Evolutionary conservation across 2,113 vertebrate species (phyloP).

Genomic region (Nicator chloris): DNA sequence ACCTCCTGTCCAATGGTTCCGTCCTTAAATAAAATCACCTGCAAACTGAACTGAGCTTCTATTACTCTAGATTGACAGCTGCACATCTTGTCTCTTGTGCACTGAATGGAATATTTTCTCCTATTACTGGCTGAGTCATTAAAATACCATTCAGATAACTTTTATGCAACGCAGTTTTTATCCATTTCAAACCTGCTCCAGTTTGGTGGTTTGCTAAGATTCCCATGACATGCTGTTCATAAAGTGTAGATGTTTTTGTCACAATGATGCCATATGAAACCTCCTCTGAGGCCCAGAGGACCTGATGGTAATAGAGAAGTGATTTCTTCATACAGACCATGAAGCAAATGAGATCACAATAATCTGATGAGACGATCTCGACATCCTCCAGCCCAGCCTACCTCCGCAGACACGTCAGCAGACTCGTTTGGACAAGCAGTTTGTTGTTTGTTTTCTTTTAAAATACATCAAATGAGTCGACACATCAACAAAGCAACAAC

Average conservation of each 20-base stretch:
- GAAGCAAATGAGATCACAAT: slow-evolving; percentile 30
- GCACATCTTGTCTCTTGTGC: neutral
- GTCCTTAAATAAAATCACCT: neutral
- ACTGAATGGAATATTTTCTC: neutral
- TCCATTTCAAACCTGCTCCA: neutral
- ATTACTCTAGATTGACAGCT: neutral
- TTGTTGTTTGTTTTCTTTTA: slow-evolving; percentile 54
- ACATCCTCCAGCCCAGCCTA: slow-evolving; percentile 25
- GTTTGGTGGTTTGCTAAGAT: neutral
- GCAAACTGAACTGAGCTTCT: neutral
- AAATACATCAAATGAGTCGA: slow-evolving; percentile 52
- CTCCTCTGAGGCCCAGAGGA: neutral
- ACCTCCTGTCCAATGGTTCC: neutral
- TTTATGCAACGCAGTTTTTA: neutral
- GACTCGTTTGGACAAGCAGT: slow-evolving; percentile 44
- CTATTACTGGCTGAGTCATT: neutral
- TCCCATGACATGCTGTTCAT: neutral
- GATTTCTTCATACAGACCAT: slow-evolving; percentile 32
- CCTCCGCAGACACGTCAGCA: neutral
- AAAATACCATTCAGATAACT: neutral
- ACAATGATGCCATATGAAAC: neutral
- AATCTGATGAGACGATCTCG: slow-evolving; percentile 9
- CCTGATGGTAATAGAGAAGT: neutral
- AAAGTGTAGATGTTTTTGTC: neutral
- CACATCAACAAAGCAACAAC: slow-evolving; percentile 36